These are phyloP conservation scores for Entomobrya multifasciata DNA, from an alignment of 2,888 invertebrate genomes.

Conservation along the genomic window DNA sequence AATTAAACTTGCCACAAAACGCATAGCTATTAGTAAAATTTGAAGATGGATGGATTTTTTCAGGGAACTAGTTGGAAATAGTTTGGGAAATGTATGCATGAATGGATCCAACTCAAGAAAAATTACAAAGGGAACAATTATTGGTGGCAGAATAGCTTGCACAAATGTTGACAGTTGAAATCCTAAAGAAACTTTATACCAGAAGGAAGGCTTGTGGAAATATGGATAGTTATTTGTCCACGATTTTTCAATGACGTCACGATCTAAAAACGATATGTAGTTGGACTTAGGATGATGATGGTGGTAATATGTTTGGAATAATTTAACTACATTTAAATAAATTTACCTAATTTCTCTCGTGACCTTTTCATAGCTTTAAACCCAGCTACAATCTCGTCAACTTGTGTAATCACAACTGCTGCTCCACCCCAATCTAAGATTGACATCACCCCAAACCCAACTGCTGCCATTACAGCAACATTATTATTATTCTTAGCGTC, in stretches of 20 bases:
- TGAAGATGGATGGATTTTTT: neutral
- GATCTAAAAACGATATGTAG: too few species aligned
- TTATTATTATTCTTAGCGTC: neutral
- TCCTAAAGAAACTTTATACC: neutral
- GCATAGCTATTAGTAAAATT: neutral
- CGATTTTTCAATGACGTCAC: too few species aligned
- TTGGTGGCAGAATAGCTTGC: neutral
- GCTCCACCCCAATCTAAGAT: neutral
- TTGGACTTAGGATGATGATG: too few species aligned
- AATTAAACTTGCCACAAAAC: neutral
- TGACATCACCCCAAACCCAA: neutral
- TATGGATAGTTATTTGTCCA: too few species aligned
- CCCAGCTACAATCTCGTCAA: neutral
- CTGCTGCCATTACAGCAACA: neutral
- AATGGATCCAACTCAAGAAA: slow-evolving; percentile 15
- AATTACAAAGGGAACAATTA: neutral
- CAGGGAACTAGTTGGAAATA: neutral
- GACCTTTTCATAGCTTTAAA: neutral
- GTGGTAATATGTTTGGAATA: too few species aligned
- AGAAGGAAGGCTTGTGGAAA: neutral
- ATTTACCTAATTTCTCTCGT: neutral
- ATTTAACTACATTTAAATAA: too few species aligned
- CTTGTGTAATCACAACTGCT: neutral
- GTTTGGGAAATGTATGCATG: neutral
- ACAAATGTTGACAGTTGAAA: neutral